A percentile compares a stretch with the other conserved stretches of the same genome.
Conservation (phyloP, 2,888 invertebrate genomes). For the Arenicola marina region DNA sequence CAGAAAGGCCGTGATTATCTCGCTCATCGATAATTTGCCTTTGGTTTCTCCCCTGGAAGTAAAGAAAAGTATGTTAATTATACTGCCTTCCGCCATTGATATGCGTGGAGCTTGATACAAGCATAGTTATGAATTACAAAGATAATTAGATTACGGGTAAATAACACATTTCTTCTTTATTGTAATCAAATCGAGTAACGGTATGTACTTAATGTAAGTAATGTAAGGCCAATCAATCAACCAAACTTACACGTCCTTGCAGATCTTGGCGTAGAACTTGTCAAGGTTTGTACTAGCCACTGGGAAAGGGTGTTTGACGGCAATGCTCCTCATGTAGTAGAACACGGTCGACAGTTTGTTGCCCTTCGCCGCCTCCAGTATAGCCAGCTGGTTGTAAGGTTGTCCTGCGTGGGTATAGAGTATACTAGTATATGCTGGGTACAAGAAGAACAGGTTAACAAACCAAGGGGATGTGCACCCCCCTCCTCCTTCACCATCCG, state of each 20-base stretch:
- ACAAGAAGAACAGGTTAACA: background rate
- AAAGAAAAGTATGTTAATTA: too few relatives aligned
- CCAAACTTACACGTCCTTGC: constrained; percentile 56
- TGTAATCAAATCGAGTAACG: too few relatives aligned
- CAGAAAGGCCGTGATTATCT: constrained; percentile 65
- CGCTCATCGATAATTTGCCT: constrained; percentile 68
- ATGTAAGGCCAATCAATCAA: too few relatives aligned
- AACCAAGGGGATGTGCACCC: background rate
- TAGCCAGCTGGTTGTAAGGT: constrained; percentile 84
- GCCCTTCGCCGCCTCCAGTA: constrained; percentile 79
- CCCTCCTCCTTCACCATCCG: background rate
- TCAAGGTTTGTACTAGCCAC: constrained; percentile 80
- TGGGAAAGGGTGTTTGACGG: constrained; percentile 83
- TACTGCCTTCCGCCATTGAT: too few relatives aligned
- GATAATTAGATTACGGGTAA: too few relatives aligned
- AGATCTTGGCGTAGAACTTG: constrained; percentile 69
- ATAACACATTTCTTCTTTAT: too few relatives aligned
- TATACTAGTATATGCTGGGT: background rate
- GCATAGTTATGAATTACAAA: too few relatives aligned
- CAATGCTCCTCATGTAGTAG: constrained; percentile 82
- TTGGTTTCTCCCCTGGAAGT: constrained; percentile 56
- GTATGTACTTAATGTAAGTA: too few relatives aligned
- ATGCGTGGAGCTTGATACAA: too few relatives aligned
- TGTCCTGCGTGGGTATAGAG: too few relatives aligned
- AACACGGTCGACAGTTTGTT: constrained; percentile 81